Conservation (phyloP, 2,797 vertebrate genomes). For the Hippocampus kuda region DNA sequence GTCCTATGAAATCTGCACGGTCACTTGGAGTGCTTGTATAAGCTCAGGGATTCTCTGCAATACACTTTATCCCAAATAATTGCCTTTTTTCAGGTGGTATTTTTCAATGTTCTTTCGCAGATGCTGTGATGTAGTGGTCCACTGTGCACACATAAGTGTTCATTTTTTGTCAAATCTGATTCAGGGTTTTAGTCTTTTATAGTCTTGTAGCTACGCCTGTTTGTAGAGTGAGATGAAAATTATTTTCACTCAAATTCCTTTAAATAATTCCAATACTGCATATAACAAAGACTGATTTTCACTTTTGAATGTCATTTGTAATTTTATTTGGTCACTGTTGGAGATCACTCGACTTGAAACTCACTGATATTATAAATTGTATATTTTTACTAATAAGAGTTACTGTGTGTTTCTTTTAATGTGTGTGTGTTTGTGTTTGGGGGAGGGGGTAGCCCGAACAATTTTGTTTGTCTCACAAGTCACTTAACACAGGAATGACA, state of each 20-base stretch:
- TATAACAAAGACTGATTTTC: background rate
- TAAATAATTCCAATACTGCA: background rate
- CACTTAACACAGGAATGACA: too few relatives aligned
- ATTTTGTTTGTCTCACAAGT: background rate
- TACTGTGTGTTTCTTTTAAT: background rate
- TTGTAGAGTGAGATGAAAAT: background rate
- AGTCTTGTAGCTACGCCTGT: background rate
- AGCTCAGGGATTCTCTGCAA: constrained; percentile 4
- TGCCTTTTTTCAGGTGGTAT: background rate
- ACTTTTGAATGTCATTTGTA: background rate
- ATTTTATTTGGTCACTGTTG: background rate
- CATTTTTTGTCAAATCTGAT: background rate
- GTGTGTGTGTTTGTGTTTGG: background rate
- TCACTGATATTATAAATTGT: background rate
- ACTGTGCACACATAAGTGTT: background rate
- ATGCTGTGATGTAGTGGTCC: background rate
- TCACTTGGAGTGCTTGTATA: background rate
- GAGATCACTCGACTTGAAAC: background rate
- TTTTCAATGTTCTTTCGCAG: background rate
- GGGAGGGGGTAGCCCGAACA: background rate
- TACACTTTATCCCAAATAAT: background rate
- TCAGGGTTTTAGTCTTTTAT: constrained; percentile 1
- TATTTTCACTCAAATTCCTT: background rate
- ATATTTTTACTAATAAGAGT: background rate
- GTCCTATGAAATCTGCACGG: constrained; percentile 4